Conservation (phyloP, 2,113 vertebrate genomes). For the Motacilla alba region DNA sequence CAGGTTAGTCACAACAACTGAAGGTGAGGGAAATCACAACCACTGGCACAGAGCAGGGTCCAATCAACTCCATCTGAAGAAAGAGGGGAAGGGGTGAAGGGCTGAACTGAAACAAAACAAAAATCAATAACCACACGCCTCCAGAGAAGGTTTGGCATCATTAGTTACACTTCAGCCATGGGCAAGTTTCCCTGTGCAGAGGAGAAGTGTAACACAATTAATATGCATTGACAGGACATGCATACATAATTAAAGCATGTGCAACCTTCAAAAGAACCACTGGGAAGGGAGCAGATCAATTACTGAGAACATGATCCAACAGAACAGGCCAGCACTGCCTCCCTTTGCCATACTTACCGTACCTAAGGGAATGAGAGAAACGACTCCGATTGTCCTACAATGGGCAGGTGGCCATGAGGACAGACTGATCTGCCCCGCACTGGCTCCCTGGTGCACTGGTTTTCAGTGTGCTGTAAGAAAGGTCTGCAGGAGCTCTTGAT, state of each 20-base stretch:
- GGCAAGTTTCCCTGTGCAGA: slow-evolving; percentile 60
- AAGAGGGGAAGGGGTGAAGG: not conserved
- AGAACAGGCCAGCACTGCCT: not conserved
- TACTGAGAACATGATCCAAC: not conserved
- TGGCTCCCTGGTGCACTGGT: not conserved
- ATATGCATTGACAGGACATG: slow-evolving; percentile 67
- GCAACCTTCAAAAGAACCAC: slow-evolving; percentile 65
- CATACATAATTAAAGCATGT: slow-evolving; percentile 67
- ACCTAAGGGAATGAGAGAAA: not conserved
- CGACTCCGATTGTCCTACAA: not conserved
- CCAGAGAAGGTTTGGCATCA: slow-evolving; percentile 68
- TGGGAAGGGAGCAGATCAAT: slow-evolving; percentile 4
- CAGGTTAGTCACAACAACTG: slow-evolving; percentile 69
- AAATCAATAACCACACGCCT: not conserved
- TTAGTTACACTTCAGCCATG: slow-evolving; percentile 67
- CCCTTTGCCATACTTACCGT: not conserved
- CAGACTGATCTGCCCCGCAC: not conserved
- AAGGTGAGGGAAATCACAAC: not conserved
- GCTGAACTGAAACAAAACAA: not conserved
- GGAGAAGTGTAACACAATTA: slow-evolving; percentile 71
- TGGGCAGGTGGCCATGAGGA: not conserved
- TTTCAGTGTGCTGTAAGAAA: not conserved
- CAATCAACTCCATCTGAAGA: slow-evolving; percentile 20
- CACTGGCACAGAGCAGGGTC: slow-evolving; percentile 14
- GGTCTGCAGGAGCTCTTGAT: not conserved